Evolutionary conservation across 2,113 vertebrate species (phyloP).

Genomic region (Plecotus auritus): DNA sequence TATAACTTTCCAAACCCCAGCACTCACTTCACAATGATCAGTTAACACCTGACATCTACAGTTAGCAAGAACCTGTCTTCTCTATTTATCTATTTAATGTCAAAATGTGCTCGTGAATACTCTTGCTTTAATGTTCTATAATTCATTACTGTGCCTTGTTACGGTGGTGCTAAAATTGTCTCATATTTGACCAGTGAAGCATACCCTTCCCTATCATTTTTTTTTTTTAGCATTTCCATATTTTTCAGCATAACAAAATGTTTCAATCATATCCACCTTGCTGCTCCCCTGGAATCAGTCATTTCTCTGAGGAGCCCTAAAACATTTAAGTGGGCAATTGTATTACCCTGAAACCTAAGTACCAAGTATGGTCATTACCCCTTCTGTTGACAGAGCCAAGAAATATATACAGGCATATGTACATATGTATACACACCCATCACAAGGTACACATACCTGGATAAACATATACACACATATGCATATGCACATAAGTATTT

Average conservation of each 20-base stretch:
- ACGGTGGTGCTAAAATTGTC: not conserved
- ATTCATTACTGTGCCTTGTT: not conserved
- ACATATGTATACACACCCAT: not conserved
- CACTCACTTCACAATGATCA: not conserved
- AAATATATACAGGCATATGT: not conserved
- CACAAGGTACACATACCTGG: not conserved
- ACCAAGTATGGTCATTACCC: not conserved
- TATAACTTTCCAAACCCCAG: not conserved
- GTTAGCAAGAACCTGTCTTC: not conserved
- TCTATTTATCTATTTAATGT: not conserved
- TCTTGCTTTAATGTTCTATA: not conserved
- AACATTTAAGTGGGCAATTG: not conserved
- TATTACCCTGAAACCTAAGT: not conserved
- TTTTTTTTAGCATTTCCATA: not conserved
- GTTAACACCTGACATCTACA: not conserved
- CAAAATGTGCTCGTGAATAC: not conserved
- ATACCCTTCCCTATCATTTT: not conserved
- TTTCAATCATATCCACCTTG: not conserved
- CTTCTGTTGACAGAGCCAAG: not conserved
- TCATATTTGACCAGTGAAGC: not conserved
- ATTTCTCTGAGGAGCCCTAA: not conserved
- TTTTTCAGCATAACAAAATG: not conserved
- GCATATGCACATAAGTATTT: not conserved
- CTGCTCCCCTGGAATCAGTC: not conserved
- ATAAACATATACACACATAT: not conserved